A percentile compares a stretch with the other conserved stretches of the same genome.
phyloP scores from a whole-genome alignment of 2,797 vertebrate genomes.

The Sebastes oblongus region DNA sequence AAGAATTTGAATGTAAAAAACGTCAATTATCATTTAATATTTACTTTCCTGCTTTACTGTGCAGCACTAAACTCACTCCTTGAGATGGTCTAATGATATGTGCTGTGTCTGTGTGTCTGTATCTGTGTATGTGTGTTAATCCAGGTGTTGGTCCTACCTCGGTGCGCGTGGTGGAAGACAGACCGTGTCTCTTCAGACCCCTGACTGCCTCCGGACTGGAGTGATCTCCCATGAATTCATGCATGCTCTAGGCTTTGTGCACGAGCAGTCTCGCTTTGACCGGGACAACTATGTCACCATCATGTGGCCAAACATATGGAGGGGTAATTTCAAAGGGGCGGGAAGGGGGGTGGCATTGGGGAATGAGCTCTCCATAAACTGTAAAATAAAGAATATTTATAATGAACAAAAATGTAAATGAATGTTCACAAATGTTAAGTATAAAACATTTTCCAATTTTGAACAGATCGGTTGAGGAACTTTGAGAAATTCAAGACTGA shows the following conservation, averaged over 20 bases:
- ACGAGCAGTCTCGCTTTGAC: conserved; percentile 90
- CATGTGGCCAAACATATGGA: conserved; percentile 89
- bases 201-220: conserved; percentile 83
- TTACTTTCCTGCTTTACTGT: neutral
- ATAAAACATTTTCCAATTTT: neutral
- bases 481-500: conserved; percentile 88
- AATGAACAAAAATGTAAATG: neutral
- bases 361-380: neutral
- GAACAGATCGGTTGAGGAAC: conserved; percentile 82
- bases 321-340: conserved; percentile 77
- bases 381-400: neutral
- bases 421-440: neutral
- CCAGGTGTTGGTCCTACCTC: conserved; percentile 86
- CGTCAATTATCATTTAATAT: neutral
- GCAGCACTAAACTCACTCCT: neutral
- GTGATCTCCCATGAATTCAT: conserved; percentile 90
- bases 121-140: neutral
- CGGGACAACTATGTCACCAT: conserved; percentile 89
- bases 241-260: conserved; percentile 89
- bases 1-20: neutral
- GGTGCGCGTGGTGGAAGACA: conserved; percentile 86
- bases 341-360: neutral
- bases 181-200: conserved; percentile 84
- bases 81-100: neutral
- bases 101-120: neutral